A percentile compares a stretch with the other conserved stretches of the same genome.
Evolutionary conservation across 2,888 invertebrate genomes (phyloP).

Genomic region (Erebia aethiops): DNA sequence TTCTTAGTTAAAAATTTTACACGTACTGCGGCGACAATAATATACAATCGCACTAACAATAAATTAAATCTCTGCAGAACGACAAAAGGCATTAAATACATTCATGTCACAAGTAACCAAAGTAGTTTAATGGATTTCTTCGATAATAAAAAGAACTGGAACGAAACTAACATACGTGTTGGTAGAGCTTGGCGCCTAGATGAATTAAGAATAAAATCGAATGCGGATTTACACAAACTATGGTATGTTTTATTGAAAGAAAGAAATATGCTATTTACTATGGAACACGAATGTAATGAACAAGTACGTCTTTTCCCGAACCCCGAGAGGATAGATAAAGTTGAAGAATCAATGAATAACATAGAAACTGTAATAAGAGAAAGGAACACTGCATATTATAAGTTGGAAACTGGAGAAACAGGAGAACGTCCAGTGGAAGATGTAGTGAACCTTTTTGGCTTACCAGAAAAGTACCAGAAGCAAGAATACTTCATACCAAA

Average conservation of each 20-base stretch:
- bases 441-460: constrained; percentile 84
- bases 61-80: constrained; percentile 42
- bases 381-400: constrained; percentile 94
- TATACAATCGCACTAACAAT: constrained; percentile 53
- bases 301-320: constrained; percentile 89
- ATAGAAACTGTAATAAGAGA: constrained; percentile 95
- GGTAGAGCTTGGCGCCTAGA: constrained; percentile 95
- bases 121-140: constrained; percentile 93
- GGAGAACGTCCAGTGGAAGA: constrained; percentile 89
- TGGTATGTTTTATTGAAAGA: constrained; percentile 97
- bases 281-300: constrained; percentile 92
- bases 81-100: constrained; percentile 27
- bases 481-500: constrained; percentile 86
- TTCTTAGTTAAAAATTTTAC: constrained; percentile 43
- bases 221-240: constrained; percentile 96
- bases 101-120: constrained; percentile 67
- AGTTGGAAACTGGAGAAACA: constrained; percentile 93
- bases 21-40: constrained; percentile 43
- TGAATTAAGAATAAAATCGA: constrained; percentile 97
- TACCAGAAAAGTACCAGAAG: constrained; percentile 80
- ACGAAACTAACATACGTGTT: constrained; percentile 87
- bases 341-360: constrained; percentile 97
- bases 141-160: constrained; percentile 93
- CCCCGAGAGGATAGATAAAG: constrained; percentile 97
- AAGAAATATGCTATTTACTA: constrained; percentile 97